A percentile compares a stretch with the other conserved stretches of the same genome.
Conservation (phyloP, 2,888 invertebrate species). For the Calameuta pallipes region DNA sequence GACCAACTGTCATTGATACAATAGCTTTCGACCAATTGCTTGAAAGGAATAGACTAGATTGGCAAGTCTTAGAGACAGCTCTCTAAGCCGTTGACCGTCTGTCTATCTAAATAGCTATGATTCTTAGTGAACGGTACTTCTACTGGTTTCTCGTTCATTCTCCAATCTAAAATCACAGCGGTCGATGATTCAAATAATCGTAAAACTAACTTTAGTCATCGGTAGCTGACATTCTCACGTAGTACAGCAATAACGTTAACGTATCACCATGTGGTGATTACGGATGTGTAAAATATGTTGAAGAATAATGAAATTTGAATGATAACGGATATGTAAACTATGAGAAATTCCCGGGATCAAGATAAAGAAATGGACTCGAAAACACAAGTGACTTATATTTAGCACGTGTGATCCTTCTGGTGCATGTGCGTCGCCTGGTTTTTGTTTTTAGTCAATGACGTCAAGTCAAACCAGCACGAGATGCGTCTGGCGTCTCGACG, state of each 20-base stretch:
- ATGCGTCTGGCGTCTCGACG: not conserved
- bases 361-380: not conserved
- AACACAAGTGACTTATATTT: conserved; percentile 1
- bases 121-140: not conserved
- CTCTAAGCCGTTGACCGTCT: not conserved
- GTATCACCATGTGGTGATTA: not conserved
- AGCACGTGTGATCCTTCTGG: conserved; percentile 5
- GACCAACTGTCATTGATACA: not conserved
- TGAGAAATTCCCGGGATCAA: not conserved
- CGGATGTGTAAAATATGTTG: not conserved
- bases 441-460: conserved; percentile 5
- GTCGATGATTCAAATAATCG: not conserved
- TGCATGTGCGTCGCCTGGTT: not conserved
- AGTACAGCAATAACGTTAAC: not conserved
- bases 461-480: not conserved
- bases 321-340: no score
- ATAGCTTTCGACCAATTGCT: not conserved
- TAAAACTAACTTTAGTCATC: not conserved
- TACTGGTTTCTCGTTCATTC: not conserved
- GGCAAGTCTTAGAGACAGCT: not conserved
- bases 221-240: not conserved
- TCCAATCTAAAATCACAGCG: not conserved
- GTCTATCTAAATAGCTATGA: not conserved
- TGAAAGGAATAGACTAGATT: not conserved
- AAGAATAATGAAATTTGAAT: no score